Evolutionary conservation across 1,140 invertebrate species (phyloP).

Genomic region (Wasmannia auropunctata): DNA sequence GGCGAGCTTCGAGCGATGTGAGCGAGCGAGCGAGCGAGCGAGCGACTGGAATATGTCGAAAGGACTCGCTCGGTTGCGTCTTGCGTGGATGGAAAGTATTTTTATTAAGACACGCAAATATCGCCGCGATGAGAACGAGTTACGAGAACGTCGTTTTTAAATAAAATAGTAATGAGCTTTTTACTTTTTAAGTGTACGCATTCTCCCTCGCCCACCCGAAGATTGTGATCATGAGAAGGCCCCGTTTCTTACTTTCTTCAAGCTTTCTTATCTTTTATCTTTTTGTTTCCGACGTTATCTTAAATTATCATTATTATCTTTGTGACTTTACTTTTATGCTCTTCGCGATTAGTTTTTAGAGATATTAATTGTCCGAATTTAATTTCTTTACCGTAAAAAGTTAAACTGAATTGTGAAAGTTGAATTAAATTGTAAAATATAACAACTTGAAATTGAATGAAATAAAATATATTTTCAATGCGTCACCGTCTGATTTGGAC

Average conservation of each 20-base stretch:
- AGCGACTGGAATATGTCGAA: slow-evolving; percentile 50
- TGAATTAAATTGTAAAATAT: background rate
- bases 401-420: background rate
- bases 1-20: slow-evolving; percentile 51
- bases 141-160: slow-evolving; percentile 1
- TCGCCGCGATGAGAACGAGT: background rate
- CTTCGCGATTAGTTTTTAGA: background rate
- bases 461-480: background rate
- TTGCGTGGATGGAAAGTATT: slow-evolving; percentile 55
- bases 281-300: background rate
- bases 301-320: background rate
- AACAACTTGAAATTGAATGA: background rate
- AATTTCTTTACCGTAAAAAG: background rate
- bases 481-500: background rate
- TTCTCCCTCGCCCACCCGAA: background rate
- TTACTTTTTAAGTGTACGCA: slow-evolving; percentile 12
- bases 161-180: slow-evolving; percentile 16
- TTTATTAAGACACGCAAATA: slow-evolving; percentile 45
- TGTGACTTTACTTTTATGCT: background rate
- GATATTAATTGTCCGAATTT: background rate
- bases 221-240: background rate
- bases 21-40: slow-evolving; percentile 11
- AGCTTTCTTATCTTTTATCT: background rate
- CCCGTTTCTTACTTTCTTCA: slow-evolving; percentile 14
- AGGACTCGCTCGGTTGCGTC: slow-evolving; percentile 47